These are phyloP conservation scores for Marmota flaviventris DNA, from an alignment of 2,113 vertebrate species.

Conservation along the genomic window DNA sequence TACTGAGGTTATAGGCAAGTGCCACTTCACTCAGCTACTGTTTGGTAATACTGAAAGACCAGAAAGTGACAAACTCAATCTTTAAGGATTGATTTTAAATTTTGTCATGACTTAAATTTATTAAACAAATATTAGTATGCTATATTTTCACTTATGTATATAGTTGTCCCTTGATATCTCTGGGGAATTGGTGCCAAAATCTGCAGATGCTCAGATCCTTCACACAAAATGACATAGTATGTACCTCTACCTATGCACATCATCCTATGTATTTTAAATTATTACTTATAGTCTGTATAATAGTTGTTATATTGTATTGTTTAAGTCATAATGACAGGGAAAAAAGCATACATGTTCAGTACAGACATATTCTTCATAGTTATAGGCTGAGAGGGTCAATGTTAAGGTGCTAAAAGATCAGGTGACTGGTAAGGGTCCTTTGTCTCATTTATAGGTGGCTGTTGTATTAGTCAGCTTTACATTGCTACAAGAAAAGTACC, in stretches of 20 bases:
- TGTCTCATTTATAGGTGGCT: neutral
- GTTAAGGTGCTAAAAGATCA: neutral
- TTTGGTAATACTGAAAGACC: conserved; percentile 21
- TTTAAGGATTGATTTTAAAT: neutral
- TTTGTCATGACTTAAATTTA: neutral
- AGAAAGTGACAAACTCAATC: neutral
- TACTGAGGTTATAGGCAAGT: too few relatives aligned
- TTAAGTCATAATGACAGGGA: neutral
- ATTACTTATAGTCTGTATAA: neutral
- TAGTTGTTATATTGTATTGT: neutral
- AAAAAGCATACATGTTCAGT: neutral
- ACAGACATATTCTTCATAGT: neutral
- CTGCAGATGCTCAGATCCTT: neutral
- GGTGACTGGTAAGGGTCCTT: neutral
- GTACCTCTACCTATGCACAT: neutral
- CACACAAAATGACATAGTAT: neutral
- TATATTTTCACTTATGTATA: neutral
- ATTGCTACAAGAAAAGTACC: neutral
- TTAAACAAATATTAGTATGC: neutral
- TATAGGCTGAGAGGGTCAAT: neutral
- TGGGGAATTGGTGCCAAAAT: neutral
- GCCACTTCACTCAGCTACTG: too few relatives aligned
- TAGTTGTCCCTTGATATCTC: neutral
- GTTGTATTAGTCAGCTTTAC: neutral
- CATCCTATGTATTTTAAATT: neutral